Base-by-base conservation (phyloP, 2,888 invertebrate species). In the Amblyjoppa proteus region DNA sequence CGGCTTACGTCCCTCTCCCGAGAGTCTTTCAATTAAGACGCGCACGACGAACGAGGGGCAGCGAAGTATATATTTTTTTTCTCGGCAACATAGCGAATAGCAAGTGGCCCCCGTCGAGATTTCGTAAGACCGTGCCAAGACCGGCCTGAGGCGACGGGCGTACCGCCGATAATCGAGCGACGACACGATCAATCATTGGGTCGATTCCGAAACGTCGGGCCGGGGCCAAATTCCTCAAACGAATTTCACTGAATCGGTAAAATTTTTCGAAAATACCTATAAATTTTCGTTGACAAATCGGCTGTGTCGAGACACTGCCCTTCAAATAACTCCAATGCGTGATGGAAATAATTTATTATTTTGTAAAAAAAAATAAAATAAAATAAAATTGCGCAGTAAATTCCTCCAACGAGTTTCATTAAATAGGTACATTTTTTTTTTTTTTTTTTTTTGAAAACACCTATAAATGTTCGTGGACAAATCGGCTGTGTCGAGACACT, bases 1-100 rank as follows among this genome's bases (percentile, higher is more conserved):
- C 58, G 61, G 25, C 38, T 74, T 74, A 41, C 58, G 58, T 77
- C 68, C 58, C 28, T 51, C 56, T 49, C 58, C 56, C 31, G 31
- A 45, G 66, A 80, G 38, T 28, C 61, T 74, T 41, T 83, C 68
- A 78, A 83, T 83, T 78, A 51, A 61, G 68, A n/a, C 34, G 28
- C 5, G 45, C 53, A 25, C 25, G 68, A 69, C 68, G 69, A 68
- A 20, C 20, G 20, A 20, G 31, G 64, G 31, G n/a, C 51, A 76
- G 49, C 16, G 25, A 68, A 68, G 61, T 28, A 68, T 45, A 74
- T 74, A 51, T 83, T 78, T 79, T 20, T 56, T 34, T 38, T 38
- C 74, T 69, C 13, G 13, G 13, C 61, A 83, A 83, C 83, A 69
- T 53, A 51, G 51, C 4, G 28, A 53, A 53, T 28, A 53, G 49